Percentiles rank a stretch among this genome's conserved stretches.
phyloP scores from a whole-genome alignment of 2,113 vertebrate species.

The Rhea pennata region DNA sequence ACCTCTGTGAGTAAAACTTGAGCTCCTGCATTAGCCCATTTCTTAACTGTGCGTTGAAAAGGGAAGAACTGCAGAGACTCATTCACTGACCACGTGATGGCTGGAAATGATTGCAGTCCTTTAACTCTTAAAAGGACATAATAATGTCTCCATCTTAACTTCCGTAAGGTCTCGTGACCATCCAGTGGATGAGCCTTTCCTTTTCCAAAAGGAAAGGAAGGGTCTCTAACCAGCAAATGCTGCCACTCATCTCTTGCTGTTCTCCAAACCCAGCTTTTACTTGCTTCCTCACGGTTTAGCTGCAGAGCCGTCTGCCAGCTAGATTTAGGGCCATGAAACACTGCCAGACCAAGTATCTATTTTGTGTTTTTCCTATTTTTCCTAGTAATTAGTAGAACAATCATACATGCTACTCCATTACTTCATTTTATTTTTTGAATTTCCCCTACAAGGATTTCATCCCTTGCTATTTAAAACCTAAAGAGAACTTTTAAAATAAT shows the following conservation, averaged over 20 bases:
- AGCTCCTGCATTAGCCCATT: accelerated
- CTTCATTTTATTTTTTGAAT: too few relatives aligned
- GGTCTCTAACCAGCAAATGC: accelerated
- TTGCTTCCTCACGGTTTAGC: background rate
- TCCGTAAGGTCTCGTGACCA: background rate
- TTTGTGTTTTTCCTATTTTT: too few relatives aligned
- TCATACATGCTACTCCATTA: too few relatives aligned
- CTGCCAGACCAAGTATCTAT: background rate
- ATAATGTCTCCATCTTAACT: background rate
- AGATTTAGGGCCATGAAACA: background rate
- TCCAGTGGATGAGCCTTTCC: too few relatives aligned
- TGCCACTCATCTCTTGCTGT: background rate
- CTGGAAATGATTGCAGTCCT: background rate
- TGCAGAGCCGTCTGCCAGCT: background rate
- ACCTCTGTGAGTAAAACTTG: background rate
- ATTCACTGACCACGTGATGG: background rate
- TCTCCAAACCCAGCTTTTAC: background rate
- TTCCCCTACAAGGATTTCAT: background rate
- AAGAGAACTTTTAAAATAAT: background rate
- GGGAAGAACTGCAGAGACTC: background rate
- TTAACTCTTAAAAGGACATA: background rate
- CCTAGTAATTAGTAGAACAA: too few relatives aligned
- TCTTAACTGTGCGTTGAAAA: background rate
- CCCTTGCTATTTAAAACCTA: background rate
- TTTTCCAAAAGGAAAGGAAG: background rate